These are phyloP conservation scores for Uropetala carovei DNA, from an alignment of 2,888 invertebrate species.

Conservation along the genomic window DNA sequence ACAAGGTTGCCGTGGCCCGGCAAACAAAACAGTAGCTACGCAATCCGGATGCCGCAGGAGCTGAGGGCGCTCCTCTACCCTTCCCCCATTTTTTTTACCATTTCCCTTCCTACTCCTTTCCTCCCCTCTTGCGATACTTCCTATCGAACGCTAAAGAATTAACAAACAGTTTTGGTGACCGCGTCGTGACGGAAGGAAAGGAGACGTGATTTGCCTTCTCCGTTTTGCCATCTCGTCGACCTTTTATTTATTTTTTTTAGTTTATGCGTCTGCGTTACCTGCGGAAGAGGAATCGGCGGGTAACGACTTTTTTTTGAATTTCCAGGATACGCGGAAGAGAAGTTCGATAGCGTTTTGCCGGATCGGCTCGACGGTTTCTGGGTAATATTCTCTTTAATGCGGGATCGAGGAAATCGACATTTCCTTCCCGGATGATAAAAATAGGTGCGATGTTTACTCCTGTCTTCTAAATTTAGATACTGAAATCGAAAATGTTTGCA, in stretches of 20 bases:
- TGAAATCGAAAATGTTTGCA: no score
- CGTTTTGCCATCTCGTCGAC: neutral
- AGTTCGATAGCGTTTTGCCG: neutral
- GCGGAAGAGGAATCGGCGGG: neutral
- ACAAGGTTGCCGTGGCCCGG: conserved; percentile 40
- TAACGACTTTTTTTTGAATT: neutral
- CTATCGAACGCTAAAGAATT: neutral
- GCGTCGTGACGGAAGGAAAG: neutral
- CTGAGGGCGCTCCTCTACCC: neutral
- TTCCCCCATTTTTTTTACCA: neutral
- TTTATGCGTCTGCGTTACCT: neutral
- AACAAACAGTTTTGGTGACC: neutral
- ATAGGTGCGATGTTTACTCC: no score
- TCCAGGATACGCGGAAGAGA: neutral
- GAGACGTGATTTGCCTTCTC: neutral
- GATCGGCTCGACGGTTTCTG: neutral
- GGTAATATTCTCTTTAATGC: neutral
- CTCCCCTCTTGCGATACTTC: neutral
- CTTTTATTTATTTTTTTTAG: neutral
- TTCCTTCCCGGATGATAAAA: neutral
- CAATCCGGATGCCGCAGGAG: conserved; percentile 41
- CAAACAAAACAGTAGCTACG: conserved; percentile 27
- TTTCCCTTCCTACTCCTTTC: neutral
- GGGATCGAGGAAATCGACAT: neutral
- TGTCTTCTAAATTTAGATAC: no score